Conservation (phyloP, 2,888 invertebrate genomes). For the Mythimna loreyi region DNA sequence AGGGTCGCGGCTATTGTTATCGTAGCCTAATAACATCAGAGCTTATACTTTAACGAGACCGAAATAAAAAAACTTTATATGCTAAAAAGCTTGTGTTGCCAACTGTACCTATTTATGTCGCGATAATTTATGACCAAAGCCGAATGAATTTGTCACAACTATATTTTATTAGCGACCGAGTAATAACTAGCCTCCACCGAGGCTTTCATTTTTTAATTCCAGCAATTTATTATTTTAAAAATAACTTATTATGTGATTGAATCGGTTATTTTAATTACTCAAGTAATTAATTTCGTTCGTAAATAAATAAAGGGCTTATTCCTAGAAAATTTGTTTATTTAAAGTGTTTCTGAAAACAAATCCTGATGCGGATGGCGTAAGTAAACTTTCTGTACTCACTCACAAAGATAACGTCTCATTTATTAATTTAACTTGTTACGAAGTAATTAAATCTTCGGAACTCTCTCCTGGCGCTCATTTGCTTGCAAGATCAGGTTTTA, state of each 20-base stretch:
- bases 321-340: background rate
- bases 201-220: slow-evolving; percentile 21
- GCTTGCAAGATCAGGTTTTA: slow-evolving; percentile 8
- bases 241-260: background rate
- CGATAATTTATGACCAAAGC: slow-evolving; percentile 42
- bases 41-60: background rate
- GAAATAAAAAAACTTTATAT: background rate
- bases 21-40: background rate
- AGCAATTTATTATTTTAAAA: slow-evolving; percentile 22
- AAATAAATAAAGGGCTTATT: background rate
- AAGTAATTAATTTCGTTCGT: slow-evolving; percentile 1
- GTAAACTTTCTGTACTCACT: slow-evolving; percentile 3
- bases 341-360: background rate
- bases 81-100: background rate
- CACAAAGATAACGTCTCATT: slow-evolving; percentile 11
- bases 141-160: slow-evolving; percentile 48
- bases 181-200: slow-evolving; percentile 30
- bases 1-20: background rate
- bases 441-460: slow-evolving; percentile 19
- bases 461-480: background rate
- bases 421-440: slow-evolving; percentile 24
- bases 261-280: slow-evolving; percentile 4
- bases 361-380: background rate
- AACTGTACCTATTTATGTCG: slow-evolving; percentile 39
- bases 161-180: slow-evolving; percentile 31